These are phyloP conservation scores for Catharus ustulatus DNA, from an alignment of 2,797 vertebrate species.

Conservation along the genomic window DNA sequence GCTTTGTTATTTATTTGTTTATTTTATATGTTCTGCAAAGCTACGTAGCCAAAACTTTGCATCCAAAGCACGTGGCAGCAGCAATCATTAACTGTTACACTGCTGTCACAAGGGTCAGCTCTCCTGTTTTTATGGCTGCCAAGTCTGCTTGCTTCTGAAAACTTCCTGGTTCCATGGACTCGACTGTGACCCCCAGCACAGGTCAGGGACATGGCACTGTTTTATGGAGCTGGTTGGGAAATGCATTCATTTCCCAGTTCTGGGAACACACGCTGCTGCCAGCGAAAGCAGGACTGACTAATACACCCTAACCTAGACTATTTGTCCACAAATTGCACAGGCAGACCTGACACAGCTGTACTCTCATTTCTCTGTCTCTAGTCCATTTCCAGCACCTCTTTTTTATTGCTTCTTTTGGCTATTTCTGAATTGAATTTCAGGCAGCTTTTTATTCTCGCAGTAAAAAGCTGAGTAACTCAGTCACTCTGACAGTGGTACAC, in stretches of 20 bases:
- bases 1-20: background rate
- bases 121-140: background rate
- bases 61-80: background rate
- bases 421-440: background rate
- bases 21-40: background rate
- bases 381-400: background rate
- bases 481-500: background rate
- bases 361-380: background rate
- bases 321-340: background rate
- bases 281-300: background rate
- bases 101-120: background rate
- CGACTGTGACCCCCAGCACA: background rate
- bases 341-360: background rate
- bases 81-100: background rate
- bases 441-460: background rate
- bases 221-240: background rate
- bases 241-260: background rate
- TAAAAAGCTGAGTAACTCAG: background rate
- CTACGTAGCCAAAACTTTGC: fast-evolving
- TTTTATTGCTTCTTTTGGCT: background rate
- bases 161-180: background rate
- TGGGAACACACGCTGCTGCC: background rate
- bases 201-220: fast-evolving
- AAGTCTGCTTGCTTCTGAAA: background rate
- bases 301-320: background rate